Conservation (phyloP, 1,140 invertebrate genomes). For the Drosophila biarmipes region DNA sequence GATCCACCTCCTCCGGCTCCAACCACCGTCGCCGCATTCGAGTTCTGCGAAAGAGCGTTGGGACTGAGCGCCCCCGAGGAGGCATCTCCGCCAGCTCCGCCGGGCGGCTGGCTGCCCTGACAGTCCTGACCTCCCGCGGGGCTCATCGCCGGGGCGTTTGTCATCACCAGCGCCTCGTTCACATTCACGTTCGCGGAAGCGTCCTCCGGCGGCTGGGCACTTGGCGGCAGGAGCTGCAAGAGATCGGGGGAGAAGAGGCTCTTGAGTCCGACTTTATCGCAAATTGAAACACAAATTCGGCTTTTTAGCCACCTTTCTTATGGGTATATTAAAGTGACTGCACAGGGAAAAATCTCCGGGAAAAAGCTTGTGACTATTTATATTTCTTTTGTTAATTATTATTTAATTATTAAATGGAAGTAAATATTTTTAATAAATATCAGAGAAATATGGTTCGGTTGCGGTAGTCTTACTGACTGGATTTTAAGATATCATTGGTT, state of each 20-base stretch:
- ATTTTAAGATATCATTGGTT: too few species aligned
- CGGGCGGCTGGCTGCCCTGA: slow-evolving; percentile 50
- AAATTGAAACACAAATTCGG: slow-evolving; percentile 43
- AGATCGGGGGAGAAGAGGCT: slow-evolving; percentile 18
- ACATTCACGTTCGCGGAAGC: slow-evolving; percentile 61
- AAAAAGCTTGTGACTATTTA: not conserved
- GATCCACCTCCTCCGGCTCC: slow-evolving; percentile 36
- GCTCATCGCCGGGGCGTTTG: slow-evolving; percentile 76
- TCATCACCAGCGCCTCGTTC: slow-evolving; percentile 75
- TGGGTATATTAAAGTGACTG: slow-evolving; percentile 20
- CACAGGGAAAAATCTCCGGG: not conserved
- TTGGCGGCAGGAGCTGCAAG: slow-evolving; percentile 66
- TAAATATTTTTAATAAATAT: not conserved
- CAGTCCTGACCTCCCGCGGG: slow-evolving; percentile 75
- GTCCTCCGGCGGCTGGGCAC: slow-evolving; percentile 65
- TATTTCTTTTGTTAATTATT: too few species aligned
- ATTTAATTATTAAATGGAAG: too few species aligned
- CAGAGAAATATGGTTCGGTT: too few species aligned
- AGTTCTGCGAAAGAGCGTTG: slow-evolving; percentile 88
- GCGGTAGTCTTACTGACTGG: too few species aligned
- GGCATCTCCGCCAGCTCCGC: slow-evolving; percentile 60
- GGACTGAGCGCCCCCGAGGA: slow-evolving; percentile 89
- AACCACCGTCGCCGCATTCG: slow-evolving; percentile 84
- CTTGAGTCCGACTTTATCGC: slow-evolving; percentile 13
- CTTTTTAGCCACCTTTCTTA: slow-evolving; percentile 8